These are phyloP conservation scores for Palythoa heliodiscus DNA, from an alignment of 92 coral and sea anemone genomes.

Conservation along the genomic window DNA sequence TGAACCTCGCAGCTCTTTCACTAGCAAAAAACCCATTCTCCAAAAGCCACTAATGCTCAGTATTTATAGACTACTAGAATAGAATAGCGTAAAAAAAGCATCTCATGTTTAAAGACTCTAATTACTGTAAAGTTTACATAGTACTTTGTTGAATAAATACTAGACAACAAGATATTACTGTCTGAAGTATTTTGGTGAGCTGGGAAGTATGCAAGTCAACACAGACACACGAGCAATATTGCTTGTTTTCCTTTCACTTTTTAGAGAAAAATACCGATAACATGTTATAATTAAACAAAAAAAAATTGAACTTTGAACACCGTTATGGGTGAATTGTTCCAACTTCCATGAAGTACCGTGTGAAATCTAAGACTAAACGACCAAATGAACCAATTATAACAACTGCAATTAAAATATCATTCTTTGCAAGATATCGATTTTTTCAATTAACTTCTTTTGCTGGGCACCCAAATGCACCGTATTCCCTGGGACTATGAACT, in stretches of 20 bases:
- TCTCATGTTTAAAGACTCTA: constrained; percentile 1
- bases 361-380: background rate
- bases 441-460: background rate
- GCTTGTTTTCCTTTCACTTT: background rate
- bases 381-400: background rate
- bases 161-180: constrained; percentile 23
- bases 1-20: background rate
- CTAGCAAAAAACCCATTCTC: background rate
- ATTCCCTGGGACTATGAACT: background rate
- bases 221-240: background rate
- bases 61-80: background rate
- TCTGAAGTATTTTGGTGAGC: background rate
- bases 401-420: background rate
- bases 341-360: background rate
- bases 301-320: background rate
- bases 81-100: background rate
- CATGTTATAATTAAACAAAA: background rate
- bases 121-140: constrained; percentile 16
- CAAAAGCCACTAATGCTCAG: background rate
- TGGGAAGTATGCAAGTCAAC: constrained; percentile 8
- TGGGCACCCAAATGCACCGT: background rate
- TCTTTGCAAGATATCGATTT: background rate
- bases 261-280: background rate
- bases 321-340: background rate
- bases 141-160: constrained; percentile 13